phyloP scores from a whole-genome alignment of 2,113 vertebrate species.

The Tympanuchus pallidicinctus region DNA sequence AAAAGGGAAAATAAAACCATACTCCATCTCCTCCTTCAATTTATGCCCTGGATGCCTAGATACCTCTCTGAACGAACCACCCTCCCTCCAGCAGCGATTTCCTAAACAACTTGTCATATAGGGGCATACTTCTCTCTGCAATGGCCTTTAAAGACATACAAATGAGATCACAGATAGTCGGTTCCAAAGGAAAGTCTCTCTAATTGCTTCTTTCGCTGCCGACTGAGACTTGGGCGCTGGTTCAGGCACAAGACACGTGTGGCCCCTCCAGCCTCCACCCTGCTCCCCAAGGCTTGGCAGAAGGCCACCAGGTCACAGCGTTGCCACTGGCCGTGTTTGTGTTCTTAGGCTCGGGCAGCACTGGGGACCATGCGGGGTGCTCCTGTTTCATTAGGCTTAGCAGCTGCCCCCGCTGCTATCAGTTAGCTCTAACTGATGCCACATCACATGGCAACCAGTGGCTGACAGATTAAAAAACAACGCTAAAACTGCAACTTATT shows the following conservation, averaged over 20 bases:
- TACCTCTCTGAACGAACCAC: neutral
- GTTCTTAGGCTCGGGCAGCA: conserved; percentile 24
- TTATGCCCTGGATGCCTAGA: neutral
- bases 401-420: conserved; percentile 64
- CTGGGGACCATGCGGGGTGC: conserved; percentile 19
- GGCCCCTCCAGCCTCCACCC: conserved; percentile 33
- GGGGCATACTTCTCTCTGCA: neutral
- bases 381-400: conserved; percentile 51
- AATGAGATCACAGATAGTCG: conserved; percentile 41
- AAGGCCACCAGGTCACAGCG: conserved; percentile 9
- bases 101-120: neutral
- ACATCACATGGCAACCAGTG: conserved; percentile 23
- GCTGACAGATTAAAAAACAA: conserved; percentile 35
- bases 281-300: neutral
- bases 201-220: conserved; percentile 19
- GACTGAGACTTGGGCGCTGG: neutral
- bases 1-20: neutral
- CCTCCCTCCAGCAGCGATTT: neutral
- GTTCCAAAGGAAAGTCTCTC: conserved; percentile 12
- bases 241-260: neutral
- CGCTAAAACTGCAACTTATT: conserved; percentile 66
- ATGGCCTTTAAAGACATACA: conserved; percentile 37
- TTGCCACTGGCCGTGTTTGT: conserved; percentile 25
- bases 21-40: neutral
- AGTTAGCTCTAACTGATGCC: conserved; percentile 35